These are phyloP conservation scores for Brachyhypopomus occidentalis DNA, from an alignment of 2,113 vertebrate species.

Conservation along the genomic window DNA sequence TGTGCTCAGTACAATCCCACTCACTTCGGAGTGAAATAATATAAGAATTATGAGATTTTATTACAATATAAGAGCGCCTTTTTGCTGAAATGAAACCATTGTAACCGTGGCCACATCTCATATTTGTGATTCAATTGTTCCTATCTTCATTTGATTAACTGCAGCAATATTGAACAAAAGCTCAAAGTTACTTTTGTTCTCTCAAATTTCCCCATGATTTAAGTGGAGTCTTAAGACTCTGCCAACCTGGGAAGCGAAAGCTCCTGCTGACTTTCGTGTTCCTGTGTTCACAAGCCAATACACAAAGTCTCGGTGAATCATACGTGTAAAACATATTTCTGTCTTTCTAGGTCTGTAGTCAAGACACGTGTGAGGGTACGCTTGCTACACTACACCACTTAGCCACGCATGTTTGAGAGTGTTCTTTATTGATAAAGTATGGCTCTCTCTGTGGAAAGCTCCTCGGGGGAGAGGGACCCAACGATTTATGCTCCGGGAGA, in stretches of 20 bases:
- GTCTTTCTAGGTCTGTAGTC: constrained; percentile 28
- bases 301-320: constrained; percentile 5
- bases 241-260: constrained; percentile 14
- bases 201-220: not conserved
- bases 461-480: constrained; percentile 58
- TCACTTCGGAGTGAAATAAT: constrained; percentile 24
- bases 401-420: constrained; percentile 59
- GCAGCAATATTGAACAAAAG: constrained; percentile 12
- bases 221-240: not conserved
- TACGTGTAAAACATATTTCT: constrained; percentile 10
- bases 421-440: constrained; percentile 69
- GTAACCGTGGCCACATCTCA: not conserved
- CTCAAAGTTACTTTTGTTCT: not conserved
- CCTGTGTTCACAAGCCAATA: constrained; percentile 20
- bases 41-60: constrained; percentile 5
- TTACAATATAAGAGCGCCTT: not conserved
- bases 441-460: constrained; percentile 60
- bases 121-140: constrained; percentile 8
- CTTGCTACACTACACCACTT: constrained; percentile 51
- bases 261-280: not conserved
- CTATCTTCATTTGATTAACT: constrained; percentile 6
- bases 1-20: not conserved
- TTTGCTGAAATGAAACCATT: constrained; percentile 5
- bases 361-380: constrained; percentile 47
- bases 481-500: constrained; percentile 66